A percentile compares a stretch with the other conserved stretches of the same genome.
Evolutionary conservation across 2,113 vertebrate species (phyloP).

Genomic region (Phylloscopus trochiloides): DNA sequence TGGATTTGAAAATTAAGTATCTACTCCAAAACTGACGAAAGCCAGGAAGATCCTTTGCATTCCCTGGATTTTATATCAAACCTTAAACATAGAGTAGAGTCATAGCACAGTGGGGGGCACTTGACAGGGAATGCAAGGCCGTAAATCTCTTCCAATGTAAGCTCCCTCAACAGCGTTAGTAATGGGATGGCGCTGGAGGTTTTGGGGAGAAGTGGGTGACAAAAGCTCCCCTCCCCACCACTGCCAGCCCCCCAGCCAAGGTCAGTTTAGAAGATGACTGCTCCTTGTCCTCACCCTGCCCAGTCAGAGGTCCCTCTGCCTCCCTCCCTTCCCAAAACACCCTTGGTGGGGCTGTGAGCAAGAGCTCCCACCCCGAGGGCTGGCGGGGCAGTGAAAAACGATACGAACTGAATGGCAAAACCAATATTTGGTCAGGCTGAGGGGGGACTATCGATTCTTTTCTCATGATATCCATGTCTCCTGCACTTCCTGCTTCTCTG

Average conservation of each 20-base stretch:
- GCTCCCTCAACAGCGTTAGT: neutral
- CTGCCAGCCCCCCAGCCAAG: neutral
- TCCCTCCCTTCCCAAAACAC: neutral
- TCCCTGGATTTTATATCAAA: slow-evolving; percentile 22
- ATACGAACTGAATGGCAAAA: slow-evolving; percentile 50
- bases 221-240: neutral
- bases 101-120: neutral
- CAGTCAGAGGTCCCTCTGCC: neutral
- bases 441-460: slow-evolving; percentile 58
- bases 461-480: slow-evolving; percentile 66
- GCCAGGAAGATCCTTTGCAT: neutral
- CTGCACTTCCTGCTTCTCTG: slow-evolving; percentile 54
- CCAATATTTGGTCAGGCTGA: slow-evolving; percentile 64
- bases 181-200: neutral
- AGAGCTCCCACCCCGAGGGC: neutral
- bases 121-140: neutral
- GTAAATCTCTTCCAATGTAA: neutral
- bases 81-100: neutral
- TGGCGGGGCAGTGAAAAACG: neutral
- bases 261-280: neutral
- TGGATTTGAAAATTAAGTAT: neutral
- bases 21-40: neutral
- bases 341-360: neutral
- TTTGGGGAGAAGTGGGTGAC: neutral
- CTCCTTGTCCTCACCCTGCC: neutral